Evolutionary conservation across 2,797 vertebrate species (phyloP).

Genomic region (Atherinosoma microstoma): DNA sequence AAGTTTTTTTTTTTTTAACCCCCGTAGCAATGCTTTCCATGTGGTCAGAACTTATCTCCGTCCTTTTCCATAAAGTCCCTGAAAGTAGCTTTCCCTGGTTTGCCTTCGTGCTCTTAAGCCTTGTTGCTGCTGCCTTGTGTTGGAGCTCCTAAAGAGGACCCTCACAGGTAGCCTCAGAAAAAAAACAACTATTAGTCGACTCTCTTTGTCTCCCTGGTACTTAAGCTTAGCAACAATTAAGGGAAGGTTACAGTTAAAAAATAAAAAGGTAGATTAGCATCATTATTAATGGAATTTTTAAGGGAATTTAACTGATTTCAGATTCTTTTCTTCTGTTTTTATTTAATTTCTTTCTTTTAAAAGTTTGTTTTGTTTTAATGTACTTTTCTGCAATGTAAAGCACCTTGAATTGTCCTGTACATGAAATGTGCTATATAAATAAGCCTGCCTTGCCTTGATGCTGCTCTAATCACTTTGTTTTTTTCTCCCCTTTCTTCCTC

Average conservation of each 20-base stretch:
- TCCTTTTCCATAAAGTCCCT: constrained; percentile 31
- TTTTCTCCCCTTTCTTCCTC: neutral
- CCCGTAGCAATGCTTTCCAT: constrained; percentile 43
- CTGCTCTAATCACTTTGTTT: constrained; percentile 36
- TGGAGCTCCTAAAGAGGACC: neutral
- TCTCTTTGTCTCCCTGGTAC: constrained; percentile 8
- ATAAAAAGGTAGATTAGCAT: neutral
- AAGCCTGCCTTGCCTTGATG: no score
- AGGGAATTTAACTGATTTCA: neutral
- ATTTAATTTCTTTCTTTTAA: no score
- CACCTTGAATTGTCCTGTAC: no score
- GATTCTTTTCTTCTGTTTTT: no score
- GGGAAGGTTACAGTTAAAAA: neutral
- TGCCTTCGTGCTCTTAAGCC: neutral
- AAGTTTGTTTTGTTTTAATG: no score
- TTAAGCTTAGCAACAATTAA: neutral
- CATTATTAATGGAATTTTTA: neutral
- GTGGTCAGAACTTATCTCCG: constrained; percentile 55
- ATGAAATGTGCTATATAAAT: no score
- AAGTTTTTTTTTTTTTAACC: constrained; percentile 16
- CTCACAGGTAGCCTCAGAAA: constrained; percentile 30
- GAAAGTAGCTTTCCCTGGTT: constrained; percentile 46
- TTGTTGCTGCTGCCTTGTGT: neutral
- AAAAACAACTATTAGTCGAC: constrained; percentile 16
- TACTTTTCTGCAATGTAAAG: no score